phyloP scores from a whole-genome alignment of 2,113 vertebrate genomes.

The Genyomyrus donnyi region DNA sequence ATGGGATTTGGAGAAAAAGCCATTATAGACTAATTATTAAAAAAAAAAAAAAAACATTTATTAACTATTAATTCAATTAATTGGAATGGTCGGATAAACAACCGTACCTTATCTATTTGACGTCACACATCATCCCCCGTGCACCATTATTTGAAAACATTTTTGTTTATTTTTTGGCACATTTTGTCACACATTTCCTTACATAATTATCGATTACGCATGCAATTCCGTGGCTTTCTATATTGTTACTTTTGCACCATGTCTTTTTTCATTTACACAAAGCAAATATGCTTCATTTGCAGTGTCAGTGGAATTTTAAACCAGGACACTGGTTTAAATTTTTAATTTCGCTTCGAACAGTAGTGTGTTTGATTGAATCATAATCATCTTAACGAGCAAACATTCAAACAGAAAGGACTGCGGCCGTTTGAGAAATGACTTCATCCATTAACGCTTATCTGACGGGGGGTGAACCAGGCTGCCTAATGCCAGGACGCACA shows the following conservation, averaged over 20 bases:
- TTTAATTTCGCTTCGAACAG: not conserved
- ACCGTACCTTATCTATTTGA: not conserved
- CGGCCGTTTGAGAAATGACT: not conserved
- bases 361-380: not conserved
- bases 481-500: not conserved
- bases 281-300: not conserved
- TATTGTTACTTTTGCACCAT: not conserved
- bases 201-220: not conserved
- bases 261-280: not conserved
- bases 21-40: not conserved
- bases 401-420: not conserved
- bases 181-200: not conserved
- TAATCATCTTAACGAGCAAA: not conserved
- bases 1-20: not conserved
- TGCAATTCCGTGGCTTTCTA: not conserved
- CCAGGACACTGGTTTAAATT: not conserved
- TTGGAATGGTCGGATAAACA: not conserved
- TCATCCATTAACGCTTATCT: not conserved
- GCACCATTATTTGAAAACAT: not conserved
- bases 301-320: not conserved
- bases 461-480: not conserved
- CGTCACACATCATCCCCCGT: not conserved
- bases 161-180: not conserved
- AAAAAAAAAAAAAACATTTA: not conserved
- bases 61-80: not conserved